Conservation (phyloP, 2,113 vertebrate species). For the Herpailurus yagouaroundi region DNA sequence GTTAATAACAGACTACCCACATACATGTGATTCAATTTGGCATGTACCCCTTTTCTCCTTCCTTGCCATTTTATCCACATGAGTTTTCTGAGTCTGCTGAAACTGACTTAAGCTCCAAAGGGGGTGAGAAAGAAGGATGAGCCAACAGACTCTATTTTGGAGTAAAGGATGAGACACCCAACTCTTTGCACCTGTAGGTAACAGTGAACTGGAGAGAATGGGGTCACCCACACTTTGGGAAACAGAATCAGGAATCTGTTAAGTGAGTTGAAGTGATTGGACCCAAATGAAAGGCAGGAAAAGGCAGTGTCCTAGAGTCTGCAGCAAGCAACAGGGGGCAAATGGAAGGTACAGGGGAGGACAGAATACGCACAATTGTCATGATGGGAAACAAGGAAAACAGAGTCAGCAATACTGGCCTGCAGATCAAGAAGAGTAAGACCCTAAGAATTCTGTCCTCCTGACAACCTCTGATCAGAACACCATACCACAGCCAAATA, state of each 20-base stretch:
- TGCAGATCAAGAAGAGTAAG: background rate
- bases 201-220: background rate
- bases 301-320: background rate
- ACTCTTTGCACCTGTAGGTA: background rate
- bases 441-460: background rate
- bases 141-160: background rate
- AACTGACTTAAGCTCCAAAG: background rate
- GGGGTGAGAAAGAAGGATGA: background rate
- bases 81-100: slow-evolving; percentile 7
- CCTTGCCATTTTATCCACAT: slow-evolving; percentile 43
- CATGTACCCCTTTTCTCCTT: slow-evolving; percentile 2
- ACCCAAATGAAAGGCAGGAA: background rate
- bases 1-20: slow-evolving; percentile 66
- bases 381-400: background rate
- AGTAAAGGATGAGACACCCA: background rate
- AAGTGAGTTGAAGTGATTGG: background rate
- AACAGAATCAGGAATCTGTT: background rate
- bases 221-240: background rate
- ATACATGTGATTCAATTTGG: slow-evolving; percentile 56
- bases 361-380: background rate
- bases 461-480: background rate
- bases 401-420: background rate
- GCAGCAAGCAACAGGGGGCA: background rate
- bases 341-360: background rate
- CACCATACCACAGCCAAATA: background rate